These are phyloP conservation scores for Xestoiulus laeticollis DNA, from an alignment of 2,888 invertebrate species.

Conservation along the genomic window DNA sequence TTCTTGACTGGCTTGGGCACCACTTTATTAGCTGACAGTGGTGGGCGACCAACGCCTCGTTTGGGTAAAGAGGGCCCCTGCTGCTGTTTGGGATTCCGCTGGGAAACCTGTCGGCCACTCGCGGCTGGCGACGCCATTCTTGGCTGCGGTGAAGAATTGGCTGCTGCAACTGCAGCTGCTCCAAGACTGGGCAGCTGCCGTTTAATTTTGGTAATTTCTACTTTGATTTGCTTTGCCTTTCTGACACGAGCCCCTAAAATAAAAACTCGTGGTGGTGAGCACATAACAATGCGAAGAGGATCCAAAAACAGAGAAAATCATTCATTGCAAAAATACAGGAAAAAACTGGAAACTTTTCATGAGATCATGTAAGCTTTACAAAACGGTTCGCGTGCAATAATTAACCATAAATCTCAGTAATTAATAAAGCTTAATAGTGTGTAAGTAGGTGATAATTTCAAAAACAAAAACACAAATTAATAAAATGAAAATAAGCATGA, in stretches of 20 bases:
- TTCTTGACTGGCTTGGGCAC: not conserved
- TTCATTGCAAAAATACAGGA: too few relatives aligned
- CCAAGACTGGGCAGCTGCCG: constrained; percentile 60
- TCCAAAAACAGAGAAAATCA: constrained; percentile 47
- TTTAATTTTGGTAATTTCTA: constrained; percentile 60
- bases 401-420: too few relatives aligned
- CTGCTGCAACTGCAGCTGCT: constrained; percentile 53
- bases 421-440: too few relatives aligned
- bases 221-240: constrained; percentile 61
- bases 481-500: too few relatives aligned
- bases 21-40: not conserved
- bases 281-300: not conserved
- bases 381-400: too few relatives aligned
- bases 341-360: too few relatives aligned
- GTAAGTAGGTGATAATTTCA: too few relatives aligned
- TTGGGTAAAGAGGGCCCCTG: not conserved
- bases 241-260: constrained; percentile 58
- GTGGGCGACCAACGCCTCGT: not conserved
- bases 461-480: too few relatives aligned
- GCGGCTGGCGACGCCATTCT: not conserved
- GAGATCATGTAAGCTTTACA: too few relatives aligned
- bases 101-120: not conserved
- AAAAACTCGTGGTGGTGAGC: not conserved
- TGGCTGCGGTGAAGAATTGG: not conserved
- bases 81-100: not conserved